Conservation (phyloP, 1,140 invertebrate genomes). For the Caerostris darwini region DNA sequence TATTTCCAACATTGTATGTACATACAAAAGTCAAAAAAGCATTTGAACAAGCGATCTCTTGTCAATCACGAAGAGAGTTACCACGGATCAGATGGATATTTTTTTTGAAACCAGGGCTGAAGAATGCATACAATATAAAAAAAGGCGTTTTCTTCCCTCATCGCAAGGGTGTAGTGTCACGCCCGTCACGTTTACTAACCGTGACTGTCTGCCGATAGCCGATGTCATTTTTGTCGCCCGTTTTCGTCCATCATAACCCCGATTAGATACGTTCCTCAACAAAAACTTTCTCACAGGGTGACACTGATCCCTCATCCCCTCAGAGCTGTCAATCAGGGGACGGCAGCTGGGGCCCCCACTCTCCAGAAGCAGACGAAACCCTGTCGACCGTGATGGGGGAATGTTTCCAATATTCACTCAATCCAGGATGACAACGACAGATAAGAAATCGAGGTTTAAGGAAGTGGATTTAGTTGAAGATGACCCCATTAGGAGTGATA, state of each 20-base stretch:
- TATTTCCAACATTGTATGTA: background rate
- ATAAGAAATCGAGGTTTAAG: conserved; percentile 28
- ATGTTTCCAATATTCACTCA: conserved; percentile 17
- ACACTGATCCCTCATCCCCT: conserved; percentile 62
- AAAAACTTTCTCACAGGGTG: conserved; percentile 66
- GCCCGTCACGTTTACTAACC: conserved; percentile 59
- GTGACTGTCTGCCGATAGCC: conserved; percentile 41
- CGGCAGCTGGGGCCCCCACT: conserved; percentile 50
- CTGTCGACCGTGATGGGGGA: conserved; percentile 56
- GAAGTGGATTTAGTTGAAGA: background rate
- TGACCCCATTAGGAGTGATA: background rate
- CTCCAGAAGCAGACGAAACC: background rate
- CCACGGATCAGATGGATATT: conserved; percentile 27
- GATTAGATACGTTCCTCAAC: conserved; percentile 71
- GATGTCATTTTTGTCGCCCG: conserved; percentile 71
- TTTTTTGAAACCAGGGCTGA: background rate
- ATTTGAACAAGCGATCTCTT: conserved; percentile 64
- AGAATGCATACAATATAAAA: background rate
- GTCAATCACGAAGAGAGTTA: conserved; percentile 58
- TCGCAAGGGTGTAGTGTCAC: conserved; percentile 47
- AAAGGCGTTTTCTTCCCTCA: background rate
- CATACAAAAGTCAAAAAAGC: conserved; percentile 51
- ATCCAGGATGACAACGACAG: conserved; percentile 61
- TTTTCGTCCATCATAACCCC: conserved; percentile 70
- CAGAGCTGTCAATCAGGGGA: conserved; percentile 57